Evolutionary conservation across 1,140 invertebrate genomes (phyloP), one percentile per base, ranked within the genome.

Genomic region (Glomeris maerens): DNA sequence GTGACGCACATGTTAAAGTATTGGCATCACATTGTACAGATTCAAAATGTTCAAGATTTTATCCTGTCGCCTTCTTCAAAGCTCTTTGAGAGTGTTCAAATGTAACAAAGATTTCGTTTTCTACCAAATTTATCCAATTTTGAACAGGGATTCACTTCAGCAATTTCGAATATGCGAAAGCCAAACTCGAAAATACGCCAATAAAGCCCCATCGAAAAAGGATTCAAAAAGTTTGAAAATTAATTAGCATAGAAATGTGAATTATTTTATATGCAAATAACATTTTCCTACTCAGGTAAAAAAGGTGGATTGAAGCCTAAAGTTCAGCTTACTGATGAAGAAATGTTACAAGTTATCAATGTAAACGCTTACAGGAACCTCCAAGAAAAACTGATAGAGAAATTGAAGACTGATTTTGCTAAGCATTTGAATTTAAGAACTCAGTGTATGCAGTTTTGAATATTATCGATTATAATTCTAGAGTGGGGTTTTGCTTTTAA

Each of bases 361-460:
- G 62, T 83, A 20, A 75, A 82, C 25, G 69, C 73, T 20, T 67
- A 86, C 21, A 80, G 76, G 62, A 63, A 60, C 3, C 71, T 83
- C 59, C 75, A 90, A 66, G 64, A 80, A 44, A 68, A 71, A 44
- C 64, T 71, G 14, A 60, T 90, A 14, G 75, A 79, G 13, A 72
- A 74, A 49, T 74, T 91, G 65, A 85, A 84, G 64, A 73, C 82
- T 22, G 79, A 87, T 48, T 88, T 80, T 60, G 69, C 81, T 0
- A 83, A 88, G 60, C 75, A 89, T 62, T 67, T 93, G 22, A 63
- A 61, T 26, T 41, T 72, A 20, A 56, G 67, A 17, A 63, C 64
- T 38, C 49, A 14, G 13, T 17, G 3, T 27, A 22, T 27, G 5
- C 5, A 14, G n/a, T 29, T 44, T 21, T 25, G 17, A 26, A 23